These are phyloP conservation scores for Lota lota DNA, from an alignment of 2,113 vertebrate genomes.

Conservation along the genomic window DNA sequence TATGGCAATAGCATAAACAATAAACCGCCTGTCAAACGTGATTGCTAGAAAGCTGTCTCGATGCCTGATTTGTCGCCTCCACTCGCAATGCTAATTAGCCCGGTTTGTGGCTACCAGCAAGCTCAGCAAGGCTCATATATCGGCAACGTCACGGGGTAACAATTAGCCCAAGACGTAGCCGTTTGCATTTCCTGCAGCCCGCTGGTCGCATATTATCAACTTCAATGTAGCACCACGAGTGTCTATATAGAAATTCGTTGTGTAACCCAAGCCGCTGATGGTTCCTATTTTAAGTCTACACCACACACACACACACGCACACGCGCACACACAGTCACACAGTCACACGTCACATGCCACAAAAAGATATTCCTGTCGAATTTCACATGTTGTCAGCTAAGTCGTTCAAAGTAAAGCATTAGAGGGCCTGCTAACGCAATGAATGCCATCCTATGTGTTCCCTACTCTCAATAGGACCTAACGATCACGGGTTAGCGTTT, in stretches of 20 bases:
- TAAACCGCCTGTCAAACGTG: constrained; percentile 28
- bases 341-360: constrained; percentile 7
- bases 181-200: constrained; percentile 27
- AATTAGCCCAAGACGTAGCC: constrained; percentile 65
- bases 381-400: constrained; percentile 22
- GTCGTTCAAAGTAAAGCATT: constrained; percentile 37
- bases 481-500: constrained; percentile 73
- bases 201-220: constrained; percentile 20
- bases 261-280: too few species aligned
- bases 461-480: constrained; percentile 67
- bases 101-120: constrained; percentile 51
- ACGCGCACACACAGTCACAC: neutral
- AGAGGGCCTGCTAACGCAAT: constrained; percentile 49
- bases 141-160: constrained; percentile 75
- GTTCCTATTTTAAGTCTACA: too few species aligned
- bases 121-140: constrained; percentile 60
- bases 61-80: constrained; percentile 29
- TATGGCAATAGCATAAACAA: neutral
- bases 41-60: constrained; percentile 32
- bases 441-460: constrained; percentile 56
- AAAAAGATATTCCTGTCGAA: constrained; percentile 5
- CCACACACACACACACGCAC: neutral
- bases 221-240: constrained; percentile 5
- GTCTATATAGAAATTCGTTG: constrained; percentile 7
- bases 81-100: constrained; percentile 38